Conservation (phyloP, 2,888 invertebrate genomes). For the Drosophila pullipes region DNA sequence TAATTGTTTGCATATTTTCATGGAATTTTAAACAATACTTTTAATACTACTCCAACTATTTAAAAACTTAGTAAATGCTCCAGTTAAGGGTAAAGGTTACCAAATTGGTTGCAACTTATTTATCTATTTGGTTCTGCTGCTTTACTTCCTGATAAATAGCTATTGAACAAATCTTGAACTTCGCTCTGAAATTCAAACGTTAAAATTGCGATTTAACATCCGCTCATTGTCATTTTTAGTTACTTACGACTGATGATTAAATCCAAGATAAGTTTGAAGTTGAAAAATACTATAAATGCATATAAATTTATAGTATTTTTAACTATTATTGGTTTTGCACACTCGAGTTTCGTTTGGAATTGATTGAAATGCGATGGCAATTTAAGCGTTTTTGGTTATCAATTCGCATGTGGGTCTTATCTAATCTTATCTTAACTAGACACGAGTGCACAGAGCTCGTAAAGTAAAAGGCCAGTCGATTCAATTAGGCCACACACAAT, state of each 20-base stretch:
- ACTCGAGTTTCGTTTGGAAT: background rate
- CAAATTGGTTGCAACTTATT: background rate
- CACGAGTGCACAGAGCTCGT: slow-evolving; percentile 22
- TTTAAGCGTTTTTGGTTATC: slow-evolving; percentile 7
- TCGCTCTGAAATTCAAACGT: background rate
- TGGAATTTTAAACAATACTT: background rate
- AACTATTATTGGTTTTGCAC: slow-evolving; percentile 6
- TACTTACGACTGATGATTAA: slow-evolving; percentile 19
- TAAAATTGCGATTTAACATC: background rate
- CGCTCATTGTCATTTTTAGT: background rate
- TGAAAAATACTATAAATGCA: slow-evolving; percentile 5
- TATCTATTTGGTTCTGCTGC: no score
- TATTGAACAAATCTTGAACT: background rate
- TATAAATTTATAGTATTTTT: slow-evolving; percentile 3
- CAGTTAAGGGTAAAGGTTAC: background rate
- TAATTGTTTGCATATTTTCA: background rate
- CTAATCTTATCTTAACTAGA: slow-evolving; percentile 35
- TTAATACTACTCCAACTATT: background rate
- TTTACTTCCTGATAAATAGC: no score
- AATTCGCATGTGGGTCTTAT: background rate
- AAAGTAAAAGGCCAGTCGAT: slow-evolving; percentile 5
- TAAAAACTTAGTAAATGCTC: background rate
- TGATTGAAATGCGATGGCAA: slow-evolving; percentile 24
- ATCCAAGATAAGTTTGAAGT: slow-evolving; percentile 12
- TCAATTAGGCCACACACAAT: slow-evolving; percentile 43